phyloP scores from a whole-genome alignment of 2,797 vertebrate genomes.

The Melanotaenia boesemani region DNA sequence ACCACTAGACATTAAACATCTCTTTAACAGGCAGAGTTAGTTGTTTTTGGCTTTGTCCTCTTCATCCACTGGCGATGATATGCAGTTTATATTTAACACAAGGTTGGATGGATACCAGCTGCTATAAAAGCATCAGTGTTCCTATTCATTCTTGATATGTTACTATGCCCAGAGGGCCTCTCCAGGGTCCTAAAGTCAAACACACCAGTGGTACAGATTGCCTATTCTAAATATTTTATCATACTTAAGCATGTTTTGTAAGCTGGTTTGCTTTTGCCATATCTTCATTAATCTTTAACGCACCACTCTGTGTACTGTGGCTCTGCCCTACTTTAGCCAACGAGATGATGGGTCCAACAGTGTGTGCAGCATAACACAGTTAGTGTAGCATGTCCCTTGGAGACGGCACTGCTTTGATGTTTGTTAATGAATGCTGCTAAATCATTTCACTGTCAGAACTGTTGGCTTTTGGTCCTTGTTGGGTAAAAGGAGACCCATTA shows the following conservation, averaged over 20 bases:
- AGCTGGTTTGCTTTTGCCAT: slow-evolving; percentile 62
- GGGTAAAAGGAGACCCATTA: slow-evolving; percentile 35
- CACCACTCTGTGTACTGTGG: slow-evolving; percentile 37
- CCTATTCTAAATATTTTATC: slow-evolving; percentile 75
- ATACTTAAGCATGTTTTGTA: slow-evolving; percentile 66
- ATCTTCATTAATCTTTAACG: slow-evolving; percentile 79
- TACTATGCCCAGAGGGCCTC: slow-evolving; percentile 33
- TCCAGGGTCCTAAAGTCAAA: slow-evolving; percentile 50
- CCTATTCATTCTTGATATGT: slow-evolving; percentile 33
- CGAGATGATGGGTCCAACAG: slow-evolving; percentile 43
- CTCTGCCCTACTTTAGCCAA: slow-evolving; percentile 66
- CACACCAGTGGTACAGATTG: slow-evolving; percentile 55
- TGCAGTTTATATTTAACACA: slow-evolving; percentile 2
- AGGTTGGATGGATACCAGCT: slow-evolving; percentile 5
- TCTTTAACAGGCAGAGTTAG: slow-evolving; percentile 10
- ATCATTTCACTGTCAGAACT: slow-evolving; percentile 36
- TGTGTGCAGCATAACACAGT: slow-evolving; percentile 34
- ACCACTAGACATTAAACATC: slow-evolving; percentile 6
- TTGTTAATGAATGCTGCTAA: slow-evolving; percentile 50
- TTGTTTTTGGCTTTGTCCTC: not conserved
- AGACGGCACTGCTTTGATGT: slow-evolving; percentile 67
- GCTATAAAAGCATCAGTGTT: slow-evolving; percentile 17
- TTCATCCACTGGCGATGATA: not conserved
- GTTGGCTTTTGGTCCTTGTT: slow-evolving; percentile 41
- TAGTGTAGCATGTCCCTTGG: slow-evolving; percentile 41